A percentile compares a stretch with the other conserved stretches of the same genome.
These are phyloP conservation scores for Pediacus dermestoides DNA, from an alignment of 2,888 invertebrate genomes.

Conservation along the genomic window DNA sequence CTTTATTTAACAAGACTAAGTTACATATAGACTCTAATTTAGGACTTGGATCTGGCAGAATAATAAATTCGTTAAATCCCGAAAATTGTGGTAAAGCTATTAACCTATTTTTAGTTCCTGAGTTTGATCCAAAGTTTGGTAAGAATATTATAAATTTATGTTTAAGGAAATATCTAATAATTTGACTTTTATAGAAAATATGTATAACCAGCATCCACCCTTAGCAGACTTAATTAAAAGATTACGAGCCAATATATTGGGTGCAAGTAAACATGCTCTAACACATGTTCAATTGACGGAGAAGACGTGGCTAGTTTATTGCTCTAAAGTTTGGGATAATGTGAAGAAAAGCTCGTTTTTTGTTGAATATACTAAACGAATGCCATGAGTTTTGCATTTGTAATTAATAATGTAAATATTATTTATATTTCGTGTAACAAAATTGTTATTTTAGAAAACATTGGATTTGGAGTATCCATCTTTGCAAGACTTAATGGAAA, in stretches of 20 bases:
- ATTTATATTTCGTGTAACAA: conserved; percentile 2
- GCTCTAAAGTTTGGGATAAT: conserved; percentile 78
- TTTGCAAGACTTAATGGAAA: conserved; percentile 1
- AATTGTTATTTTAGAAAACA: neutral
- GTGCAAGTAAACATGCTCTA: conserved; percentile 65
- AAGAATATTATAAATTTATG: conserved; percentile 14
- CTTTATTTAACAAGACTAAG: conserved; percentile 61
- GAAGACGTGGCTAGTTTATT: conserved; percentile 80
- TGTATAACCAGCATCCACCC: conserved; percentile 60
- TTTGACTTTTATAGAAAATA: conserved; percentile 48
- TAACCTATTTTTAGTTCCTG: conserved; percentile 68
- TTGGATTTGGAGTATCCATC: neutral
- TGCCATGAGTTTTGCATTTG: conserved; percentile 58
- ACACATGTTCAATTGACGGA: conserved; percentile 73
- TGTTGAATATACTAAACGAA: conserved; percentile 76
- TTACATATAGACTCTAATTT: conserved; percentile 65
- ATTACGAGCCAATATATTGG: conserved; percentile 66
- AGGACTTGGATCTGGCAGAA: conserved; percentile 53
- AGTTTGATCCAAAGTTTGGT: conserved; percentile 47
- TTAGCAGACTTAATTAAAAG: conserved; percentile 63
- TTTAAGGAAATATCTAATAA: neutral
- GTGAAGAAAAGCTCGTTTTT: conserved; percentile 81
- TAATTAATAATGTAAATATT: conserved; percentile 5
- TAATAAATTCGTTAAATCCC: conserved; percentile 53
- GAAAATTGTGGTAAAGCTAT: conserved; percentile 59